phyloP scores from a whole-genome alignment of 1,140 invertebrate genomes.

The Meloidogyne exigua region DNA sequence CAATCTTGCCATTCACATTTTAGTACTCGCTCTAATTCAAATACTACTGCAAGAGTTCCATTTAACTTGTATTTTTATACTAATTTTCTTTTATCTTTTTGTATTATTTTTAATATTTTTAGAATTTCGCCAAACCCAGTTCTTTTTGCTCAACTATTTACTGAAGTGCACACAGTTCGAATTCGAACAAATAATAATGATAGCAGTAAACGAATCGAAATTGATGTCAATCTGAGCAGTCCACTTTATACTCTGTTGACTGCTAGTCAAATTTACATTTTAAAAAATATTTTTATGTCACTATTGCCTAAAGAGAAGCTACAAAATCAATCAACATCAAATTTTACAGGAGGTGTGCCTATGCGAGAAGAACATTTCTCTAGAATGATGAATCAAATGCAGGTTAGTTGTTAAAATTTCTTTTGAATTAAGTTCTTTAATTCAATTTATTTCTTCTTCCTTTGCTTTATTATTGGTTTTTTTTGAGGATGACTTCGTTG shows the following conservation, averaged over 20 bases:
- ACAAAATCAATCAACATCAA: background rate
- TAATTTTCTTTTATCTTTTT: background rate
- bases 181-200: conserved; percentile 45
- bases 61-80: background rate
- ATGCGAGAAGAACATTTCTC: conserved; percentile 42
- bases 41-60: background rate
- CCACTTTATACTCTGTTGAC: conserved; percentile 36
- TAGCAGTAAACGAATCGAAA: conserved; percentile 31
- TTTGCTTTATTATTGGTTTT: background rate
- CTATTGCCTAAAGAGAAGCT: conserved; percentile 22
- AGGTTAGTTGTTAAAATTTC: background rate
- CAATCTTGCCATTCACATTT: conserved; percentile 52
- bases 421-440: too few relatives aligned
- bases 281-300: conserved; percentile 34
- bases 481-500: background rate
- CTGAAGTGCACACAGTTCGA: conserved; percentile 40
- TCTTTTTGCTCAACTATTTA: conserved; percentile 45
- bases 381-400: conserved; percentile 37
- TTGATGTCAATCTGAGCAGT: conserved; percentile 40
- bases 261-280: conserved; percentile 40
- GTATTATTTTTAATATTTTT: conserved; percentile 21
- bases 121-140: conserved; percentile 44
- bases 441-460: too few relatives aligned
- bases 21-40: conserved; percentile 29
- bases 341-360: conserved; percentile 39